Percentiles rank a stretch among this genome's conserved stretches.
Conservation (phyloP, 2,888 invertebrate species). For the Synanthedon formicaeformis region DNA sequence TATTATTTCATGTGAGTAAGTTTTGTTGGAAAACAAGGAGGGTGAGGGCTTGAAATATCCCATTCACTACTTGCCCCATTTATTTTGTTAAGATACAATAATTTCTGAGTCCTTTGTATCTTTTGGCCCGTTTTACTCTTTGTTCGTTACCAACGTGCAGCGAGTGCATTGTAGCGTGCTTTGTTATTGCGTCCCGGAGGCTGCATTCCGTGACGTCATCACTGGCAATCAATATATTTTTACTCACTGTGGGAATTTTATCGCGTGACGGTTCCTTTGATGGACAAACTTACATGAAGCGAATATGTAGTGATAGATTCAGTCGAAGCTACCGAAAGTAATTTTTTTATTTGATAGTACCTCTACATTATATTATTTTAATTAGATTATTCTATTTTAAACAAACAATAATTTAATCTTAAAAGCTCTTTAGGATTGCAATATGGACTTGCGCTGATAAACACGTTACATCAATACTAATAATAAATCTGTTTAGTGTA, state of each 20-base stretch:
- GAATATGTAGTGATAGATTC: too few species aligned
- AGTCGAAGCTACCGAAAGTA: too few species aligned
- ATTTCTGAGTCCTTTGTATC: slow-evolving; percentile 19
- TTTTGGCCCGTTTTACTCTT: slow-evolving; percentile 9
- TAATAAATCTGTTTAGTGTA: too few species aligned
- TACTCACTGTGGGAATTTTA: neutral
- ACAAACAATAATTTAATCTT: too few species aligned
- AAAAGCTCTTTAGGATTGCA: too few species aligned
- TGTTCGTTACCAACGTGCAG: neutral
- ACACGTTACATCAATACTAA: too few species aligned
- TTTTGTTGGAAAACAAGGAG: slow-evolving; percentile 16
- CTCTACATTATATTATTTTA: too few species aligned
- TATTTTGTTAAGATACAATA: slow-evolving; percentile 44
- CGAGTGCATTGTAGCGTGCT: neutral
- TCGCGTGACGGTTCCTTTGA: too few species aligned
- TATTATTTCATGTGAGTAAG: slow-evolving; percentile 24
- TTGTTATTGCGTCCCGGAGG: slow-evolving; percentile 1
- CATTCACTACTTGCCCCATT: slow-evolving; percentile 31
- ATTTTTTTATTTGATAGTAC: too few species aligned
- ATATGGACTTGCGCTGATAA: too few species aligned
- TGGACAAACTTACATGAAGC: too few species aligned
- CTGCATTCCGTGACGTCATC: slow-evolving; percentile 1
- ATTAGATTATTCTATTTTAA: too few species aligned
- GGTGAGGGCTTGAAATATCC: slow-evolving; percentile 20
- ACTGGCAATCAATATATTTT: neutral